Base-by-base conservation (phyloP, 1,140 invertebrate genomes). In the Psix sp. region DNA sequence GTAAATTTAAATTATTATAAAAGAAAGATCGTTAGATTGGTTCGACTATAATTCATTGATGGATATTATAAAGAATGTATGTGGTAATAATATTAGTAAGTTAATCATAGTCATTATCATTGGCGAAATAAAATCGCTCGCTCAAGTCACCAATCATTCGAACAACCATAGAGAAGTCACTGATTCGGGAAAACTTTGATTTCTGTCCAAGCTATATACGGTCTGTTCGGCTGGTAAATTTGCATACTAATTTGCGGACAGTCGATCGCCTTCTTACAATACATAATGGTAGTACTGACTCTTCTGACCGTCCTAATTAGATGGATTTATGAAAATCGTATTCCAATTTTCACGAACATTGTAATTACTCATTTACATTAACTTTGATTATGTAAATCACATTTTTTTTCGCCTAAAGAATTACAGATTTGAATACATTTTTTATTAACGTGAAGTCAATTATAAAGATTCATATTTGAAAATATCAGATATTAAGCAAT, bases 81-180 rank as follows among this genome's bases (percentile, higher is more conserved):
- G 48, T 46, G 51, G 35, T 54, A 51, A 54, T 77, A 29, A 29
- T 65, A n/a, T 74, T 66, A 71, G 63, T 62, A 59, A 63, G 65
- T 73, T 76, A 51, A 76, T 71, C 70, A 65, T 56, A 57, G 56
- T 80, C 72, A 56, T 38, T 51, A 42, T 73, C 70, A 66, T 66
- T 49, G 48, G 54, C 70, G 18, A 54, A 51, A 43, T 45, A 7
- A 45, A 45, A 40, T 60, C 36, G 52, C 31, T 60, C 60, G 60
- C 70, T 73, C 70, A 66, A 66, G 26, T 54, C 54, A 66, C 36
- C 36, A 46, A 60, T 66, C 60, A 66, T 60, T 20, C 40, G 46
- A 15, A 38, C 33, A 6, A 14, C 35, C 18, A n/a, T 39, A 59
- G 56, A 18, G n/a, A 29, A 48, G 7, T 10, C 33, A 39, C 33